phyloP scores from a whole-genome alignment of 2,113 vertebrate genomes.

The Irena cyanogastra region DNA sequence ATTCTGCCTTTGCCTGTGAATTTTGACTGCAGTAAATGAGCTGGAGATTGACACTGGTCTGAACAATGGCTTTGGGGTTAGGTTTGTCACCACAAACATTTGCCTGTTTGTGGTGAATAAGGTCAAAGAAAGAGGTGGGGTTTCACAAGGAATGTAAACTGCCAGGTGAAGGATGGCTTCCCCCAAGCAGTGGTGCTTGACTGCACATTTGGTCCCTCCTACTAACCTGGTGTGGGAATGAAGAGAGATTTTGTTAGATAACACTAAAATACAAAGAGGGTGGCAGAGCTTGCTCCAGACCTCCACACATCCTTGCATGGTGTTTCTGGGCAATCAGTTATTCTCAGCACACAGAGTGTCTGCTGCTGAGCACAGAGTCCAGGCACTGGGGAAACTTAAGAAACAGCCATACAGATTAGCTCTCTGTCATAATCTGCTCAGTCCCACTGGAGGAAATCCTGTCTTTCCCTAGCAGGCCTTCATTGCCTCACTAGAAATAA shows the following conservation, averaged over 20 bases:
- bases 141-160: background rate
- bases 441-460: background rate
- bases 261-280: background rate
- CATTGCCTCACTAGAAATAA: background rate
- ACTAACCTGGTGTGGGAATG: background rate
- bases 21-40: background rate
- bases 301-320: background rate
- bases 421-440: background rate
- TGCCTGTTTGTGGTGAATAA: background rate
- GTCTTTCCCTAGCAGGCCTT: background rate
- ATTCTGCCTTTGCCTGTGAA: background rate
- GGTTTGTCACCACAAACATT: background rate
- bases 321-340: background rate
- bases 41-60: background rate
- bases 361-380: background rate
- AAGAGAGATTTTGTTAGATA: background rate
- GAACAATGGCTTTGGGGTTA: background rate
- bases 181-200: background rate
- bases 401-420: background rate
- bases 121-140: background rate
- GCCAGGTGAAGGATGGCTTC: background rate
- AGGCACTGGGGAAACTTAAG: background rate
- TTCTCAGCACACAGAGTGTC: background rate
- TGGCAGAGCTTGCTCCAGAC: background rate
- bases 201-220: background rate